These are phyloP conservation scores for Acridotheres tristis DNA, from an alignment of 2,797 vertebrate species.

Conservation along the genomic window DNA sequence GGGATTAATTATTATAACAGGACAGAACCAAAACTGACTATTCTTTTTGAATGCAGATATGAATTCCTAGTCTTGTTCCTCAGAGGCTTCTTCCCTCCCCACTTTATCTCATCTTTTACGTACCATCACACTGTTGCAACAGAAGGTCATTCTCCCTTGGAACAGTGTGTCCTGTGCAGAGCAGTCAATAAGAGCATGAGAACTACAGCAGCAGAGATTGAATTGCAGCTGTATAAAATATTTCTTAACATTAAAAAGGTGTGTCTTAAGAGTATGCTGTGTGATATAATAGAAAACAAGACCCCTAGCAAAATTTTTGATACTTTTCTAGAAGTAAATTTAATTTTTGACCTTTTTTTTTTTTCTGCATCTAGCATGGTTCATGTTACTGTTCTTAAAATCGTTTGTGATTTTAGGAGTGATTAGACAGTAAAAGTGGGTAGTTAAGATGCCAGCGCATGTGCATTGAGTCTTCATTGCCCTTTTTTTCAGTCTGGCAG, in stretches of 20 bases:
- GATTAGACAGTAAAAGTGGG: background rate
- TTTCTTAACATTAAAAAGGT: background rate
- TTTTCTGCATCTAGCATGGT: background rate
- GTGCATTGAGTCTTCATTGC: background rate
- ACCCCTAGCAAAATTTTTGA: background rate
- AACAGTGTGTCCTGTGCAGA: background rate
- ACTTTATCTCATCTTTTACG: background rate
- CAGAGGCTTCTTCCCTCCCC: constrained; percentile 3
- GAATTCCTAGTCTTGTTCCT: constrained; percentile 26
- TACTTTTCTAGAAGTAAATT: constrained; percentile 7
- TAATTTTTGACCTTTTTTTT: background rate
- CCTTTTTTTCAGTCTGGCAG: background rate
- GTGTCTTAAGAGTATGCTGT: background rate
- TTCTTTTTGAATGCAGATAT: constrained; percentile 9
- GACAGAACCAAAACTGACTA: background rate
- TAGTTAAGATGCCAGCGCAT: background rate
- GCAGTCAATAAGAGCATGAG: background rate
- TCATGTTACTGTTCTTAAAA: background rate
- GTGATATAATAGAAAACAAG: background rate
- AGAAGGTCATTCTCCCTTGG: constrained; percentile 2
- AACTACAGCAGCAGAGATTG: background rate
- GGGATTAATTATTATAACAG: constrained; percentile 18
- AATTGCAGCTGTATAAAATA: constrained; percentile 15
- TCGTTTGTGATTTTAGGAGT: background rate
- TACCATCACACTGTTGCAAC: background rate